Conservation (phyloP, 2,797 vertebrate genomes). For the Microtus obscurus region DNA sequence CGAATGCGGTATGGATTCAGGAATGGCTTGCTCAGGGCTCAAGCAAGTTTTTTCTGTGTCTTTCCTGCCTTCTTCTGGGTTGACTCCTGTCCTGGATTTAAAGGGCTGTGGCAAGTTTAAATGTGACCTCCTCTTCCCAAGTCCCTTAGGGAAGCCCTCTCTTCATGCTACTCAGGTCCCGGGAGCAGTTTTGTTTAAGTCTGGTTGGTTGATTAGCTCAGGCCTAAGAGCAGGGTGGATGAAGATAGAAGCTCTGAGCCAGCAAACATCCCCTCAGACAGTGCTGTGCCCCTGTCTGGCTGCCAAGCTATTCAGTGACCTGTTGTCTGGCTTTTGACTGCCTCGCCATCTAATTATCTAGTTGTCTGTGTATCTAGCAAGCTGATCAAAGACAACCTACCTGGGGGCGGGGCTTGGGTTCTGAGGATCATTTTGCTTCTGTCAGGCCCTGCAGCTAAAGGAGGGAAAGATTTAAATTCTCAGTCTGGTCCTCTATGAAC, state of each 20-base stretch:
- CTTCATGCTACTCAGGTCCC: not conserved
- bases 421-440: not conserved
- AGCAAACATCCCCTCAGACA: not conserved
- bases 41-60: not conserved
- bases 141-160: not conserved
- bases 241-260: not conserved
- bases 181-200: not conserved
- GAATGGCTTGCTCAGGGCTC: not conserved
- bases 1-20: not conserved
- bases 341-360: conserved; percentile 9
- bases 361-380: not conserved
- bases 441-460: not conserved
- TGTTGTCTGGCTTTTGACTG: not conserved
- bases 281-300: not conserved
- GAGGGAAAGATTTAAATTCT: not conserved
- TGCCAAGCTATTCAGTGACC: not conserved
- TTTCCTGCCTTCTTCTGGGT: not conserved
- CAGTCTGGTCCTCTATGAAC: not conserved
- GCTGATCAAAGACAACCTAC: not conserved
- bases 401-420: not conserved
- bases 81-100: not conserved
- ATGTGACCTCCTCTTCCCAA: not conserved
- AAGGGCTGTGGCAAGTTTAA: not conserved
- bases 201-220: not conserved
- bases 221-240: not conserved